These are phyloP conservation scores for Morpho achilles DNA, from an alignment of 2,888 invertebrate species.

Conservation along the genomic window DNA sequence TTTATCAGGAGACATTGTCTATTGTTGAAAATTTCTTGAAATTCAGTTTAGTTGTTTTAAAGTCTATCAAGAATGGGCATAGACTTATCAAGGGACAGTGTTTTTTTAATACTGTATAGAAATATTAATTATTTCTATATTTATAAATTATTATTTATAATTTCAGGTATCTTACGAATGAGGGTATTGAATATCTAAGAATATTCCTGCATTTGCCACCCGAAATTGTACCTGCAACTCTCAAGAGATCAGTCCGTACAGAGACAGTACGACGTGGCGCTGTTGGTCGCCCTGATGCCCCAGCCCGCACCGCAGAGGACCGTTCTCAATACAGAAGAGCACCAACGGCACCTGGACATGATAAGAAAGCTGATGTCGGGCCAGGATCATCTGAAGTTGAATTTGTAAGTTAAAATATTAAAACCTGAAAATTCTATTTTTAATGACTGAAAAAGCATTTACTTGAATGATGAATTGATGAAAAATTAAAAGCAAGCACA, in stretches of 20 bases:
- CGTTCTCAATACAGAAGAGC: constrained; percentile 90
- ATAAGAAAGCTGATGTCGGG: constrained; percentile 98
- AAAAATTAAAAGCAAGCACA: too few species aligned
- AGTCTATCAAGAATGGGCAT: too few species aligned
- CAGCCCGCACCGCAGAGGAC: constrained; percentile 89
- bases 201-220: constrained; percentile 97
- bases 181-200: constrained; percentile 97
- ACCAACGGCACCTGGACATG: constrained; percentile 82
- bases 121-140: too few species aligned
- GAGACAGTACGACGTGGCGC: constrained; percentile 91
- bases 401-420: constrained; percentile 79
- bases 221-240: constrained; percentile 98
- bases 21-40: too few species aligned
- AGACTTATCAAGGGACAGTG: too few species aligned
- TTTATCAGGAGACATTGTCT: too few species aligned
- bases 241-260: constrained; percentile 93
- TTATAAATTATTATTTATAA: neutral
- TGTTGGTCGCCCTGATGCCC: constrained; percentile 82
- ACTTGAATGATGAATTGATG: too few species aligned
- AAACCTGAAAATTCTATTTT: too few species aligned
- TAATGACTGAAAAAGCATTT: too few species aligned
- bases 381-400: constrained; percentile 95
- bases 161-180: constrained; percentile 94
- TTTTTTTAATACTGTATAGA: too few species aligned
- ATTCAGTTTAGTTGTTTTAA: too few species aligned